Evolutionary conservation across 2,113 vertebrate species (phyloP).

Genomic region (Albula glossodonta): DNA sequence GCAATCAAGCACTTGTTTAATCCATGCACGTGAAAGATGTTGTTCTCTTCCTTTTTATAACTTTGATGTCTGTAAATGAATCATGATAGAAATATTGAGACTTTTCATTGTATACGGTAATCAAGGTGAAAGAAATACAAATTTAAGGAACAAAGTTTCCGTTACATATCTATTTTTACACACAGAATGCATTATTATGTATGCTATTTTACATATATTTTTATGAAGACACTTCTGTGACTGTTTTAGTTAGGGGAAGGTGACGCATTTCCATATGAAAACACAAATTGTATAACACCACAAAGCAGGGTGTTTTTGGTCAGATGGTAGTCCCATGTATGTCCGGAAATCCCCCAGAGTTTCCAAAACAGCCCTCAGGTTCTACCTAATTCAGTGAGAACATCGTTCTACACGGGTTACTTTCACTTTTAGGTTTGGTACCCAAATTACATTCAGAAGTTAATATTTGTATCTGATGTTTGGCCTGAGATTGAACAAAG

Average conservation of each 20-base stretch:
- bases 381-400: not conserved
- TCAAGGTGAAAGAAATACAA: not conserved
- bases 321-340: not conserved
- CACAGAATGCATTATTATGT: too few relatives aligned
- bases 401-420: not conserved
- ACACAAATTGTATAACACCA: not conserved
- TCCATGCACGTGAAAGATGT: too few relatives aligned
- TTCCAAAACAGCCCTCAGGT: too few relatives aligned
- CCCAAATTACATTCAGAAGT: too few relatives aligned
- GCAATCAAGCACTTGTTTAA: too few relatives aligned
- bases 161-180: too few relatives aligned
- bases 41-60: not conserved
- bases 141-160: too few relatives aligned
- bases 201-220: too few relatives aligned
- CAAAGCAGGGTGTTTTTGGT: not conserved
- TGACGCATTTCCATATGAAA: constrained; percentile 22
- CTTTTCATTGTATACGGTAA: not conserved
- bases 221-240: not conserved
- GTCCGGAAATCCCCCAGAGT: constrained; percentile 27
- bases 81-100: too few relatives aligned
- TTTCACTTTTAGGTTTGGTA: not conserved
- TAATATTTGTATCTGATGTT: too few relatives aligned
- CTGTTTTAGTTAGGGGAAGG: constrained; percentile 1
- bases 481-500: too few relatives aligned
- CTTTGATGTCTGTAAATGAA: not conserved